Conservation (phyloP, 2,113 vertebrate genomes). For the Gymnarchus niloticus region DNA sequence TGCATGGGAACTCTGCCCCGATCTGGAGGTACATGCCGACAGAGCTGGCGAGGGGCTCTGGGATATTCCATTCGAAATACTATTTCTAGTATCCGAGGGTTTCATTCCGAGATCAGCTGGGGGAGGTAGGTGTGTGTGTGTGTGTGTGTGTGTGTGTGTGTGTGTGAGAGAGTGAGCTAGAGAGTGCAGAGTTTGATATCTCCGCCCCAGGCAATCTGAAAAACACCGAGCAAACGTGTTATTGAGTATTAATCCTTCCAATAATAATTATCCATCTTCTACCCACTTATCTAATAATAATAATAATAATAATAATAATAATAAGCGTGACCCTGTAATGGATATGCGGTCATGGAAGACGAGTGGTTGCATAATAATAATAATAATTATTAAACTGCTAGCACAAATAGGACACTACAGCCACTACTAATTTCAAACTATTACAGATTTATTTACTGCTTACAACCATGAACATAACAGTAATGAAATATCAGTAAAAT, state of each 20-base stretch:
- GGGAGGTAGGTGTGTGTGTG: not conserved
- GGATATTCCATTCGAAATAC: slow-evolving; percentile 14
- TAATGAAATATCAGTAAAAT: not conserved
- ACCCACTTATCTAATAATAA: not conserved
- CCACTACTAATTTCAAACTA: not conserved
- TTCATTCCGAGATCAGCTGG: slow-evolving; percentile 14
- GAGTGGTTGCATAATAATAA: not conserved
- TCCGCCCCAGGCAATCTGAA: not conserved
- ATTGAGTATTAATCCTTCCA: too few species aligned
- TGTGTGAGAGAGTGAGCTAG: not conserved
- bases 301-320: not conserved
- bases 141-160: not conserved
- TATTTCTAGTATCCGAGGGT: slow-evolving; percentile 15
- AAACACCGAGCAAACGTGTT: not conserved
- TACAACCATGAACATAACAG: not conserved
- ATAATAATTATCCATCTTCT: too few species aligned
- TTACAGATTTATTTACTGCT: not conserved
- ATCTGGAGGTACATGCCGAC: not conserved
- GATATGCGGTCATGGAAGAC: not conserved
- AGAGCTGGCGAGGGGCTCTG: not conserved
- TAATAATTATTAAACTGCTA: not conserved
- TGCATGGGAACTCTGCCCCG: not conserved
- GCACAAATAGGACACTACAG: not conserved
- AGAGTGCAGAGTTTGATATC: not conserved
- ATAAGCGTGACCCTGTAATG: not conserved